phyloP scores from a whole-genome alignment of 2,797 vertebrate genomes.

The Miichthys miiuy region DNA sequence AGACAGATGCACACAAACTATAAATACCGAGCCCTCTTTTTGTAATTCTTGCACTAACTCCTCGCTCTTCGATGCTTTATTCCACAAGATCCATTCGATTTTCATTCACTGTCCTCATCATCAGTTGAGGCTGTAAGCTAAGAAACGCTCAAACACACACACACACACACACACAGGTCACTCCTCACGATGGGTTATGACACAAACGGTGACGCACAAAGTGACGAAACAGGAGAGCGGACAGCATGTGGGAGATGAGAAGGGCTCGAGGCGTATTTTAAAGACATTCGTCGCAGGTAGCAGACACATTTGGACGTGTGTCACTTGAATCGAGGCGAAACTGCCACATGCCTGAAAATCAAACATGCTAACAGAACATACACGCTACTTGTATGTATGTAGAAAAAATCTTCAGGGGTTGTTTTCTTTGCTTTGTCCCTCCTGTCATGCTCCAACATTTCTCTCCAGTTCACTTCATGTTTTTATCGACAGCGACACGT shows the following conservation, averaged over 20 bases:
- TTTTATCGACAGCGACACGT: not conserved
- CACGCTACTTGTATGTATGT: not conserved
- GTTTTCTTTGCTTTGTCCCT: not conserved
- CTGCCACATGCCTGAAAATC: not conserved
- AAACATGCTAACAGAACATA: not conserved
- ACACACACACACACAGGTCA: constrained; percentile 41
- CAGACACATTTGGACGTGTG: constrained; percentile 39
- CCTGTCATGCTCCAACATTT: not conserved
- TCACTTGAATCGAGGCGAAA: constrained; percentile 41
- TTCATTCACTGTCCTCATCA: not conserved
- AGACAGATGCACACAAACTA: not conserved
- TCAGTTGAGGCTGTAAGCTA: not conserved
- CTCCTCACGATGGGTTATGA: constrained; percentile 64
- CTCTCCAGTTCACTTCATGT: not conserved
- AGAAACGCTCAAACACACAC: constrained; percentile 24
- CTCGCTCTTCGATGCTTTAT: not conserved
- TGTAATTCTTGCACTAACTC: not conserved
- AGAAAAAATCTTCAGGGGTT: not conserved
- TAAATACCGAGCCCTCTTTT: not conserved
- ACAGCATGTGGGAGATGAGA: constrained; percentile 67
- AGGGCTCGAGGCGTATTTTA: constrained; percentile 52
- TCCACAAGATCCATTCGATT: not conserved
- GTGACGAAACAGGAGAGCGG: constrained; percentile 60
- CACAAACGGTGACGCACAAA: constrained; percentile 75
- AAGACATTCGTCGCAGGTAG: constrained; percentile 59